A percentile compares a stretch with the other conserved stretches of the same genome.
Evolutionary conservation across 1,140 invertebrate species (phyloP).

Genomic region (Diplogasteroides magnus): DNA sequence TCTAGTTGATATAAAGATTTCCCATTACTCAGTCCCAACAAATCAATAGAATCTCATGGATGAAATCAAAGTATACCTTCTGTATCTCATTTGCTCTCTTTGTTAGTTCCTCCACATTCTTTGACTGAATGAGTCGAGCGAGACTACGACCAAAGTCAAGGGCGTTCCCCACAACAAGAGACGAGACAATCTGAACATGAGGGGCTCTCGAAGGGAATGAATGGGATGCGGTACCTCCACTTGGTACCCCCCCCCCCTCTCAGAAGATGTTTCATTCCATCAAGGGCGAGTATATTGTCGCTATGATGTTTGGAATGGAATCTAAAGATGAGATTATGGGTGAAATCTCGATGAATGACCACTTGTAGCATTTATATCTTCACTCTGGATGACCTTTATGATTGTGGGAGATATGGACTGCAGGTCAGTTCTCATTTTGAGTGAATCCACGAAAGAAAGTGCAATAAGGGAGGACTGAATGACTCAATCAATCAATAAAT

Average conservation of each 20-base stretch:
- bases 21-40: too few species aligned
- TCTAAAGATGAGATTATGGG: too few species aligned
- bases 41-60: too few species aligned
- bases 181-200: too few species aligned
- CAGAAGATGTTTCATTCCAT: constrained; percentile 55
- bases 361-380: not conserved
- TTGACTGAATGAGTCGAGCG: not conserved
- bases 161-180: constrained; percentile 4
- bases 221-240: constrained; percentile 66
- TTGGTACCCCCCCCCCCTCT: constrained; percentile 60
- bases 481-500: not conserved
- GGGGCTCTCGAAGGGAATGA: constrained; percentile 57
- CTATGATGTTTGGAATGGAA: constrained; percentile 30
- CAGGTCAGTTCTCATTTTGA: not conserved
- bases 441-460: not conserved
- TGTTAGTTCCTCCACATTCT: not conserved
- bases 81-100: too few species aligned
- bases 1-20: too few species aligned
- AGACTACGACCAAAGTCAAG: not conserved
- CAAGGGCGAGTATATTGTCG: constrained; percentile 39
- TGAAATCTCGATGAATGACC: not conserved
- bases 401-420: too few species aligned
- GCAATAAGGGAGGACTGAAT: not conserved
- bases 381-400: too few species aligned
- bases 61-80: too few species aligned